Base-by-base conservation (phyloP, 2,888 invertebrate species). In the Entomobrya multifasciata region DNA sequence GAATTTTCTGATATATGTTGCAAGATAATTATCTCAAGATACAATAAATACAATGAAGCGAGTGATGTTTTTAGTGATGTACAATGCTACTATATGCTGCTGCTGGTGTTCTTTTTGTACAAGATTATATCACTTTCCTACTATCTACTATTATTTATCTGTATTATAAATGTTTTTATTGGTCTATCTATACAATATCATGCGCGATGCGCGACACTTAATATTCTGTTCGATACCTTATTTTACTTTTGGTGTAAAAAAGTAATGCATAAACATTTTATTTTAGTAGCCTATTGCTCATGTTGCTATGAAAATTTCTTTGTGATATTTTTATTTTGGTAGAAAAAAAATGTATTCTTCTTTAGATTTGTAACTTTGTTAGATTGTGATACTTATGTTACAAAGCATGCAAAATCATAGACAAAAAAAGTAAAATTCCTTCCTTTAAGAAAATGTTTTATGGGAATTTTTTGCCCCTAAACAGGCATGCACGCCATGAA, bases 361-460 rank as follows among this genome's bases (percentile, higher is more conserved):
- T 47, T 17, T 77, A 52, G 4, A 27, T 30, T 72, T 52, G 49
- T 72, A 13, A 8, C 30, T 25, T 22, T 13, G 22, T 44, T 44
- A n/a, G n/a, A n/a, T n/a, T n/a, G n/a, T 25, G 44, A 13, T 27
- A 30, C 20, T 17, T 11, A 22, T 25, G n/a, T n/a, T n/a, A n/a
- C n/a, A 36, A 36, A 36, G 36, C 36, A 36, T 36, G 36, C 36
- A 36, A 36, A 6, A 36, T 36, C 8, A 36, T 8, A 36, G 4
- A 36, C 36, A 36, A 36, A 36, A 41, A 76, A 60, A 79, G 77
- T 57, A 78, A 86, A 86, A 79, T 86, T 86, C 86, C 74, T 86
- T 79, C 72, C 80, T 86, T 74, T 62, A 62, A 60, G 74, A 49
- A n/a, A 70, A 70, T 44, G 30, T 55, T 17, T 49, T 57, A 62